Conservation (phyloP, 2,888 invertebrate species). For the Priocnemis perturbator region DNA sequence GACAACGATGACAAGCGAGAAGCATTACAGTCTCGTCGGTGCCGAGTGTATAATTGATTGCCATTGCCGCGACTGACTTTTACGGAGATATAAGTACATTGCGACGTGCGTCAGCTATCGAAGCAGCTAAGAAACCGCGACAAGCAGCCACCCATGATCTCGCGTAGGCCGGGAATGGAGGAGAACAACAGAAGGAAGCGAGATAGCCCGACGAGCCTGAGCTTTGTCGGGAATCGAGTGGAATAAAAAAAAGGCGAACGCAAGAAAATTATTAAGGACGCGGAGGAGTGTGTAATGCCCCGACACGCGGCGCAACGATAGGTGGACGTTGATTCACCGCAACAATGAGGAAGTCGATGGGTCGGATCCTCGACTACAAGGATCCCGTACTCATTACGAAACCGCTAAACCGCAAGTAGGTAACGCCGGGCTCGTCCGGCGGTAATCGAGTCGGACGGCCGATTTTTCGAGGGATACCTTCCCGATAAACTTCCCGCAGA, state of each 20-base stretch:
- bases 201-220: too few relatives aligned
- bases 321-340: slow-evolving; percentile 54
- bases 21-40: too few relatives aligned
- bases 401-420: slow-evolving; percentile 56
- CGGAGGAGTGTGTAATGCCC: slow-evolving; percentile 28
- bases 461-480: slow-evolving; percentile 7
- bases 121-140: too few relatives aligned
- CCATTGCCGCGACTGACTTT: too few relatives aligned
- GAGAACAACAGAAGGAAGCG: neutral
- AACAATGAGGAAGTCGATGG: slow-evolving; percentile 52
- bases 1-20: too few relatives aligned
- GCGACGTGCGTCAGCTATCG: too few relatives aligned
- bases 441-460: slow-evolving; percentile 21
- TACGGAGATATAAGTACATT: too few relatives aligned
- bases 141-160: neutral
- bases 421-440: slow-evolving; percentile 39
- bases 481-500: neutral
- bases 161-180: neutral
- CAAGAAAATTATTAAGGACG: slow-evolving; percentile 28
- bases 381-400: slow-evolving; percentile 52
- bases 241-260: slow-evolving; percentile 10
- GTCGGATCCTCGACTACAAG: slow-evolving; percentile 48
- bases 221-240: neutral
- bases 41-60: too few relatives aligned
- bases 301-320: slow-evolving; percentile 25